Base-by-base conservation (phyloP, 2,888 invertebrate species). In the Euzetes globulus region DNA sequence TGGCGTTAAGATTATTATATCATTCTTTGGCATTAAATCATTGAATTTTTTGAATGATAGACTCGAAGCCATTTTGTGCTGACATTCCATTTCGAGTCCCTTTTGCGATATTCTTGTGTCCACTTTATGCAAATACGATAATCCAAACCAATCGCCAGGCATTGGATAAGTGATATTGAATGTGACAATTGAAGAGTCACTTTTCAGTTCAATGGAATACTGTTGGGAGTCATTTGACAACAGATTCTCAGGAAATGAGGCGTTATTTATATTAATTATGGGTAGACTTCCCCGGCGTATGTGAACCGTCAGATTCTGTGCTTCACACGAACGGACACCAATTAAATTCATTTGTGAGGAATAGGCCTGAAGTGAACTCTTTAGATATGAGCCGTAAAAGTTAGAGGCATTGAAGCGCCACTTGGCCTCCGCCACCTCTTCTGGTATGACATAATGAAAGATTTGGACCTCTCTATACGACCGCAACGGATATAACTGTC, bases 231-330 rank as follows among this genome's bases (percentile, higher is more conserved):
- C 78, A 41, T 80, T 78, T 29, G 81, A 76, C 78, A 81, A 78
- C 76, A 83, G 81, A 70, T 87, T 84, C 75, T 88, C 87, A 0
- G 91, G 90, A 80, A 91, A 90, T 68, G 87, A 86, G 63, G 91
- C 89, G 77, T 90, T 90, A 81, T 92, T 91, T 1, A 92, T 91
- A 81, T 88, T 89, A 76, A 93, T 88, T 4, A 92, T 88, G 27
- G 94, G 93, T 80, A 90, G 89, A 68, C 92, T 89, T 19, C 90
- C 91, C 79, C 89, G 88, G 81, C 92, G 92, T 73, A 94, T 82
- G 84, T 78, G 88, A 84, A 72, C 91, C 73, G 68, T 72, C 74
- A 78, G 63, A 27, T 74, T 58, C 52, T 72, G n/a, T 25, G 72
- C n/a, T 29, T 60, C 52, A 55, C 55, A 72, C 47, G 70, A 70